phyloP scores from a whole-genome alignment of 2,797 vertebrate species.

The Antrozous pallidus region DNA sequence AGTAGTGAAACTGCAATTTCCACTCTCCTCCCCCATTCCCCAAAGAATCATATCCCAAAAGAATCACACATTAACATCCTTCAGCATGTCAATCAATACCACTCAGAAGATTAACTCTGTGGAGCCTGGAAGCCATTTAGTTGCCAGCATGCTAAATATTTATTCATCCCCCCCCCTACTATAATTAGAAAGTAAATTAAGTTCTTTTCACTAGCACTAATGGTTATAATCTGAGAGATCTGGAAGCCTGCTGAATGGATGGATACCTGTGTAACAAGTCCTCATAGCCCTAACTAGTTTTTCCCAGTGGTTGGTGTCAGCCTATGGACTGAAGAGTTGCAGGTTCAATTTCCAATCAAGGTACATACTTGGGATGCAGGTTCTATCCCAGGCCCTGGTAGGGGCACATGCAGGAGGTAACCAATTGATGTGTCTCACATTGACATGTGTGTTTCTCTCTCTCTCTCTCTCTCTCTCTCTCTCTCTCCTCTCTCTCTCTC shows the following conservation, averaged over 20 bases:
- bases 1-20: constrained; percentile 82
- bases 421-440: not conserved
- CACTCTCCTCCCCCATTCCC: constrained; percentile 77
- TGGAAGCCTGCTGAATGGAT: constrained; percentile 56
- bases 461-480: too few relatives aligned
- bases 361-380: not conserved
- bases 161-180: not conserved
- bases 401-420: not conserved
- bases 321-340: not conserved
- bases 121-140: constrained; percentile 68
- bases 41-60: constrained; percentile 57
- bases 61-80: constrained; percentile 78
- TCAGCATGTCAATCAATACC: constrained; percentile 80
- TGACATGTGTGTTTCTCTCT: not conserved
- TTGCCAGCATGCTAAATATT: constrained; percentile 67
- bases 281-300: constrained; percentile 28
- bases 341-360: not conserved
- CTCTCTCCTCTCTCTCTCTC: too few relatives aligned
- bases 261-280: constrained; percentile 57
- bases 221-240: constrained; percentile 54
- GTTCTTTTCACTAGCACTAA: constrained; percentile 69
- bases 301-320: not conserved
- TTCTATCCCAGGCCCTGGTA: not conserved
- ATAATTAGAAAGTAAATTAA: constrained; percentile 72
- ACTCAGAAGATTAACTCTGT: constrained; percentile 75